Percentiles rank a stretch among this genome's conserved stretches.
Conservation (phyloP, 1,140 invertebrate genomes). For the Cydia amplana region DNA sequence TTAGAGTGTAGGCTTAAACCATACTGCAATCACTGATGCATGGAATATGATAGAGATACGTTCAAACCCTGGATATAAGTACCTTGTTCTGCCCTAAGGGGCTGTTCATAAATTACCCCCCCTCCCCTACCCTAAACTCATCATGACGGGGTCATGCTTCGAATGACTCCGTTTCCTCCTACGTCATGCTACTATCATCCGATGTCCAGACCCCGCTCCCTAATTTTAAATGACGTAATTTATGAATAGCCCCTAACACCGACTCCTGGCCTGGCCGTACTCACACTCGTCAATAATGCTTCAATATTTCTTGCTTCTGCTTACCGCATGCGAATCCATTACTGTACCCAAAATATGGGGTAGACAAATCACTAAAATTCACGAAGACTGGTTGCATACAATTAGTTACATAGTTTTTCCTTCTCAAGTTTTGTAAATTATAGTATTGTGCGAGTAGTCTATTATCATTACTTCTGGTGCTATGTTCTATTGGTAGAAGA, state of each 20-base stretch:
- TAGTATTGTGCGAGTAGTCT: background rate
- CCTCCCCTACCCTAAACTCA: too few species aligned
- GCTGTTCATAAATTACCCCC: too few species aligned
- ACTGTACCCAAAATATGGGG: slow-evolving; percentile 23
- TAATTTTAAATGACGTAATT: too few species aligned
- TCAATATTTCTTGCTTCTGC: slow-evolving; percentile 15
- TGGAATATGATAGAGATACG: background rate
- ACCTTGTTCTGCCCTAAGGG: background rate
- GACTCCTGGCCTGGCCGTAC: background rate
- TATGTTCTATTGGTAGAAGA: too few species aligned
- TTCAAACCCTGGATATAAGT: background rate
- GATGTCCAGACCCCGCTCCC: too few species aligned
- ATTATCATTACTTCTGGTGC: too few species aligned
- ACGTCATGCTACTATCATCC: too few species aligned
- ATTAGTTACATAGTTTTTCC: background rate
- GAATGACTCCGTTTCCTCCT: too few species aligned
- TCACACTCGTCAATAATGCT: background rate
- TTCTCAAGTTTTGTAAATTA: slow-evolving; percentile 4
- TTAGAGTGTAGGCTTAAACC: background rate
- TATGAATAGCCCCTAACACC: too few species aligned
- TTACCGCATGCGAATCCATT: slow-evolving; percentile 22
- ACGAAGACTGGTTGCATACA: background rate
- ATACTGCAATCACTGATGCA: background rate
- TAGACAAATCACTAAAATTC: background rate
- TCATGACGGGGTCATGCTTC: too few species aligned